These are phyloP conservation scores for Iselma pallidipennis DNA, from an alignment of 2,888 invertebrate genomes.

Conservation along the genomic window DNA sequence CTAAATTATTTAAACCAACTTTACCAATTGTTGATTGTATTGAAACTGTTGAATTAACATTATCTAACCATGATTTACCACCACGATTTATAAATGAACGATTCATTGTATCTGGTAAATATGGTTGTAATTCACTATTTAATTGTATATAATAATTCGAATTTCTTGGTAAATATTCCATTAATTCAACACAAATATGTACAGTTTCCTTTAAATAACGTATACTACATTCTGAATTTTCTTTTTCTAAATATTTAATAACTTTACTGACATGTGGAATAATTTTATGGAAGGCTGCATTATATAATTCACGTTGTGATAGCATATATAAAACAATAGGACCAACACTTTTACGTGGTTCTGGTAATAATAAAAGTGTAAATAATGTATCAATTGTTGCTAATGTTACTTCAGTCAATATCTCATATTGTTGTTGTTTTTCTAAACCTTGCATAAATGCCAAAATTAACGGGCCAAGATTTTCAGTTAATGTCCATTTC, in stretches of 20 bases:
- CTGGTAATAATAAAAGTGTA: slow-evolving; percentile 60
- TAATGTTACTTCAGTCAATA: slow-evolving; percentile 63
- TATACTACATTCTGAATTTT: slow-evolving; percentile 59
- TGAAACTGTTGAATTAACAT: slow-evolving; percentile 34
- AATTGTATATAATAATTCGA: slow-evolving; percentile 48
- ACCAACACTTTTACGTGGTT: slow-evolving; percentile 61
- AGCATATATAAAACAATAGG: slow-evolving; percentile 69
- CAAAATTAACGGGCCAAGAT: slow-evolving; percentile 68
- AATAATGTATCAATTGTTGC: slow-evolving; percentile 66
- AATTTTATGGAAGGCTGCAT: slow-evolving; percentile 66
- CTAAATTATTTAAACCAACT: slow-evolving; percentile 80
- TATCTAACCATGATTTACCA: slow-evolving; percentile 53
- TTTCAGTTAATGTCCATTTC: slow-evolving; percentile 65
- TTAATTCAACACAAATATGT: slow-evolving; percentile 61
- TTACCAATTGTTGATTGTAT: slow-evolving; percentile 54
- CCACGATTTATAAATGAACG: slow-evolving; percentile 47
- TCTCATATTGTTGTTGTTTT: slow-evolving; percentile 52
- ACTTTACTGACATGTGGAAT: slow-evolving; percentile 58
- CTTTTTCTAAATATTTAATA: slow-evolving; percentile 61
- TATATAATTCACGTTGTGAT: slow-evolving; percentile 63
- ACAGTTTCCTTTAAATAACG: slow-evolving; percentile 64
- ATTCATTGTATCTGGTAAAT: slow-evolving; percentile 40
- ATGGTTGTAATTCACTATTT: slow-evolving; percentile 47
- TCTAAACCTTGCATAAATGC: slow-evolving; percentile 64
- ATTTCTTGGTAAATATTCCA: slow-evolving; percentile 58